Evolutionary conservation across 2,888 invertebrate genomes (phyloP), one percentile per base, ranked within the genome.

Genomic region (Mayetiola destructor): DNA sequence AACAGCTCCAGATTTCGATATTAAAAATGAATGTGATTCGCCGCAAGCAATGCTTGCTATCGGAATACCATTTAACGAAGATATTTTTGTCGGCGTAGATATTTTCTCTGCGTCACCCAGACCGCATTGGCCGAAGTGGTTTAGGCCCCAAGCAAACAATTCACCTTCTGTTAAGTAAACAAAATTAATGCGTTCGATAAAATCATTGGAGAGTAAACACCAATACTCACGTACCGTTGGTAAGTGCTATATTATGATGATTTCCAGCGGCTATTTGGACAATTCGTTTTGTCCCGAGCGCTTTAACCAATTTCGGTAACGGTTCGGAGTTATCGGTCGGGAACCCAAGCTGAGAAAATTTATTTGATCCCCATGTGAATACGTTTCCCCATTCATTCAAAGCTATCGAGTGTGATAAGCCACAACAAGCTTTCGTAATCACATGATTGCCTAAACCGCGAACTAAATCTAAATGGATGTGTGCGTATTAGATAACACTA

Each of bases 311-410:
- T 73, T 83, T 85, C n/a, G 86, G 85, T 62, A 76, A 72, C 35
- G 74, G 70, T 64, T 83, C 76, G 35, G 76, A 69, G 59, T 71
- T 71, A 57, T 74, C 66, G 30, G 76, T 71, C 59, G 76, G 76
- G 61, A 78, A 78, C 55, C 89, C 90, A 57, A 90, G 73, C 68
- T 90, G 90, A 0, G 90, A 88, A 67, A 80, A 77, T 27, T 75
- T 75, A 66, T 89, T 85, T 2, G 81, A 83, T 10, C 94, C 94
- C 93, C 93, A 94, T 62, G 85, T 82, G 67, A 86, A n/a, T n/a
- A 91, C 76, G 66, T 92, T 88, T 0, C 93, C 93, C 85, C 90
- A 91, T 67, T 86, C 85, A 62, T 88, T 89, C 16, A 95, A 71
- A 0, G 88, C 94, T 66, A 93, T 70, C 14, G 90, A 89, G 72